Evolutionary conservation across 2,888 invertebrate genomes (phyloP), one percentile per base, ranked within the genome.

Genomic region (Drosophila monieri): DNA sequence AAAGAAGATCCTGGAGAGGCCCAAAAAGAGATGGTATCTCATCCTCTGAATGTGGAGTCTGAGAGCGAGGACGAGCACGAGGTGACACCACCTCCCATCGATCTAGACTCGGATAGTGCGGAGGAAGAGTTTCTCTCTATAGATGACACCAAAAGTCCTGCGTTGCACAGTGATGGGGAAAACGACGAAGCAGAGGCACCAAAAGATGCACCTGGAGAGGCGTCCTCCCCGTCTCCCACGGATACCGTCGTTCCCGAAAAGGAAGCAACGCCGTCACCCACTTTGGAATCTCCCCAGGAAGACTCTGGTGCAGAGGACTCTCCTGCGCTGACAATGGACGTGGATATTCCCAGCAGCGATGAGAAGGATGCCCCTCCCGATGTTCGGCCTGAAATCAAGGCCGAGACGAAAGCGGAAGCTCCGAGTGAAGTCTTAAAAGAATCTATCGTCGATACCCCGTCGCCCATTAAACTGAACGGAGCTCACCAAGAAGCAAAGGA

Each of bases 251-350:
- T 12, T 3, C 15, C 14, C 18, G 41, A 35, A 6, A 18, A 30
- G 12, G 37, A 52, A n/a, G 27, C 52, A 6, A 43, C 15, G n/a
- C 51, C 54, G 25, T 15, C 9, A 32, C 23, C 9, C 32, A 32
- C 15, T 15, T 8, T 18, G 6, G 66, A 48, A n/a, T 54, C 47
- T 14, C 15, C 37, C 39, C 6, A 32, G 6, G 64, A 30, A 9
- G 65, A 37, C 30, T 65, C 64, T 8, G 64, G 54, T 21, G 47
- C 54, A 10, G 47, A 44, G 32, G 66, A 65, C 14, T 65, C 69
- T 35, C 72, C 72, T 9, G 53, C 56, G 30, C 32, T 67, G 53
- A 77, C 76, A 35, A 75, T 70, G 59, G 79, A 76, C 57, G 73
- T 71, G 12, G 69, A 76, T 51, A 37, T 72, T 49, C 54, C 75